phyloP scores from a whole-genome alignment of 30 jellyfish, hydroid and myxozoan species.

The Aurelia sp. region DNA sequence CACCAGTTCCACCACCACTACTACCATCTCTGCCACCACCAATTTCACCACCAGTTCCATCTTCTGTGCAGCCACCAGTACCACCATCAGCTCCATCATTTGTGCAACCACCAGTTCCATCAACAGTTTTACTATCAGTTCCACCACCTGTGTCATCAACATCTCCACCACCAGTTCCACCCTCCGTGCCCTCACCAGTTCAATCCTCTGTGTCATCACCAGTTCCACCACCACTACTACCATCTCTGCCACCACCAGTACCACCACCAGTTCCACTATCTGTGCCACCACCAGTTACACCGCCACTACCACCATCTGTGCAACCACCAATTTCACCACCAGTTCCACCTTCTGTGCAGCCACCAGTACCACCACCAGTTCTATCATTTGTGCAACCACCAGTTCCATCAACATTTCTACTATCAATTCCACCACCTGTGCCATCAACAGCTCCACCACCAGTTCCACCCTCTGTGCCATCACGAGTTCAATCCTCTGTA shows the following conservation, averaged over 20 bases:
- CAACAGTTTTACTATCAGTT: constrained; percentile 49
- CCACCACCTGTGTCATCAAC: constrained; percentile 53
- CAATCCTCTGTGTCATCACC: not conserved
- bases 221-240: too few species aligned
- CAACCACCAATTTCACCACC: not conserved
- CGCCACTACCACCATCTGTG: not conserved
- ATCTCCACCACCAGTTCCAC: constrained; percentile 15
- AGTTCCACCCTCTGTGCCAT: constrained; percentile 9
- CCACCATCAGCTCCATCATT: constrained; percentile 35
- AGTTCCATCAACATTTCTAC: too few species aligned
- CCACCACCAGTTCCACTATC: not conserved
- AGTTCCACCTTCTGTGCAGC: too few species aligned
- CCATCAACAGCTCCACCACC: constrained; percentile 18
- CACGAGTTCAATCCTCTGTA: not conserved
- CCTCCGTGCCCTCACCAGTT: constrained; percentile 50
- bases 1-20: not conserved
- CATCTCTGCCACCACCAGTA: too few species aligned
- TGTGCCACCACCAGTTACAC: not conserved
- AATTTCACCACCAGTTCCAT: constrained; percentile 58
- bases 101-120: constrained; percentile 35
- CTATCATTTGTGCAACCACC: not conserved
- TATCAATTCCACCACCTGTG: too few species aligned
- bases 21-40: constrained; percentile 1
- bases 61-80: constrained; percentile 39
- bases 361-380: not conserved